Conservation (phyloP, 2,888 invertebrate species). For the Nymphalis polychloros region DNA sequence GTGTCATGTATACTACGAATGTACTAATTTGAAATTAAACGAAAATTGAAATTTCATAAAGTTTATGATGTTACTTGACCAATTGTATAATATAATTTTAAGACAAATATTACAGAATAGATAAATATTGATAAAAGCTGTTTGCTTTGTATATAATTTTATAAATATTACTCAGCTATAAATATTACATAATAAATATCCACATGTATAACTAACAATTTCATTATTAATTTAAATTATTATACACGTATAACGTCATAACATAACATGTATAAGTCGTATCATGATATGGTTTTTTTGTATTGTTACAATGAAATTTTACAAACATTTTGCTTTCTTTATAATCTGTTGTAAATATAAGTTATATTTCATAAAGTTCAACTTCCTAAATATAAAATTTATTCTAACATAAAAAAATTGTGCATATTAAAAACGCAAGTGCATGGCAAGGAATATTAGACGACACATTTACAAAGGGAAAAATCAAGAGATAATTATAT, state of each 20-base stretch:
- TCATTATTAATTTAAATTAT: conserved; percentile 3
- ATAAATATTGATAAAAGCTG: conserved; percentile 26
- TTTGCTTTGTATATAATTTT: conserved; percentile 24
- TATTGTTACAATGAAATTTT: background rate
- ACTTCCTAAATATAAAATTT: background rate
- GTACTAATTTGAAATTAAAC: background rate
- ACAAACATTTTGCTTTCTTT: too few relatives aligned
- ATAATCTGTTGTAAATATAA: conserved; percentile 8
- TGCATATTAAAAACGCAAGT: conserved; percentile 18
- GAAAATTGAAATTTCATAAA: conserved; percentile 7
- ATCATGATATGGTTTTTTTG: conserved; percentile 23
- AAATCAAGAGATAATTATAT: background rate
- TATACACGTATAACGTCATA: too few relatives aligned
- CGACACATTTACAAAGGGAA: background rate
- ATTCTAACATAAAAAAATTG: conserved; percentile 12
- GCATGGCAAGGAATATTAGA: conserved; percentile 3
- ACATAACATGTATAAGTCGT: conserved; percentile 24
- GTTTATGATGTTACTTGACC: background rate
- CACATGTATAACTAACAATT: background rate
- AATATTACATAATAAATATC: background rate
- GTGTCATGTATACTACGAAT: background rate
- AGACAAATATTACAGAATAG: conserved; percentile 30
- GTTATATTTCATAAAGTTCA: background rate
- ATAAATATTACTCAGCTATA: conserved; percentile 18
- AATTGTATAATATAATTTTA: conserved; percentile 21